Evolutionary conservation across 2,113 vertebrate species (phyloP), one percentile per base, ranked within the genome.

Genomic region (Oncorhynchus tshawytscha): DNA sequence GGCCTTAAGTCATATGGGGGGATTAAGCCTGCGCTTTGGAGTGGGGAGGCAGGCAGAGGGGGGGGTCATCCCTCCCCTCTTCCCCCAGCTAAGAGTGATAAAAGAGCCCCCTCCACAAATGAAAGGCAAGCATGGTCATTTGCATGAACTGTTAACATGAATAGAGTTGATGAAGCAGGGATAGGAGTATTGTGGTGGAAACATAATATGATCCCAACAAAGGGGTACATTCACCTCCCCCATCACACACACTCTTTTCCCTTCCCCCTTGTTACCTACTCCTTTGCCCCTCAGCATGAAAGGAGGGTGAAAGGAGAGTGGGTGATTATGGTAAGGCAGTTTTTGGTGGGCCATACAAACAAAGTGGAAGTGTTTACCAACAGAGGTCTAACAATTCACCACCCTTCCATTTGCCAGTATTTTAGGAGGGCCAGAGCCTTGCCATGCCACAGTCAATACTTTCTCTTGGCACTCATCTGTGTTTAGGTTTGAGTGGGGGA

Each of bases 141-240:
- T 94, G 92, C 93, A 94, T 93, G 88, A 91, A 92, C 91, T 94
- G 91, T 94, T 93, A 84, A 92, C 85, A 89, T 94, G 91, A 94
- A 93, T 93, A 90, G 91, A 91, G 90, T 88, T 92, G 92, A 94
- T 93, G 92, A 92, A 89, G 92, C 90, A 88, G 86, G 88, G 86
- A 88, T 88, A 85, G 88, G 82, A 91, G 92, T 91, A 92, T 93
- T 94, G 93, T 94, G 90, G 87, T 92, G 90, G 90, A 91, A 94
- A 92, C 93, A 92, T 92, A 92, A 93, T 92, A 92, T 92, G 87
- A 92, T 88, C 85, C 82, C 84, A 91, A 93, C 93, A 93, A 94
- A 93, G 88, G 80, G 80, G 77, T 76, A 83, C 91, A 91, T 93
- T 91, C 91, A 92, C 80, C 22, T 72, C 68, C 67, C 51, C 3